Base-by-base conservation (phyloP, 2,113 vertebrate genomes). In the Toxostoma redivivum region DNA sequence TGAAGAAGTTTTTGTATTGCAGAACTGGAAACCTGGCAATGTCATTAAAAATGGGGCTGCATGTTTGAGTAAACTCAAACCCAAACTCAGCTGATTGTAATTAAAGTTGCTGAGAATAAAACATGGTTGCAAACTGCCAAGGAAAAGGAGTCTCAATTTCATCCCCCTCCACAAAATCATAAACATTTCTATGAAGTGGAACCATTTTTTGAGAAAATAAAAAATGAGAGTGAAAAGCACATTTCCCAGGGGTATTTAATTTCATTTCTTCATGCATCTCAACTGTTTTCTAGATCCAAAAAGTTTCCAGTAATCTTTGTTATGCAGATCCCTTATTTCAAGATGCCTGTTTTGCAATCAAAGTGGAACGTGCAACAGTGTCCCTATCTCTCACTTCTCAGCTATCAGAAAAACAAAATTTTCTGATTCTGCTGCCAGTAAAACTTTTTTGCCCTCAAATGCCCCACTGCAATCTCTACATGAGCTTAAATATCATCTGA, bases 71-170 rank as follows among this genome's bases (percentile, higher is more conserved):
- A 84, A 76, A 89, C 48, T 67, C 61, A 92, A 88, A 16, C 28
- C 67, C 67, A 82, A 78, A 86, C 42, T 95, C 95, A 96, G 80
- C 92, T 95, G 94, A 95, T 74, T 92, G 86, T 91, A 94, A 94
- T 96, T 95, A 95, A 37, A 88, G 40, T 61, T 86, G 48, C 60
- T 88, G 90, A 92, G 86, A 93, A 83, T 84, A 95, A 94, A 94
- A 92, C 18, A 7, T 65, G 28, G 13, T 28, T 92, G 80, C 38
- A 88, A 94, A 93, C 45, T 84, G 82, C 86, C 93, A 94, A 88
- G 69, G 45, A 95, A 94, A 93, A 92, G 40, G 60, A 90, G 33
- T 70, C 58, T 92, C 51, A 27, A 27, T 92, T 93, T 87, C 64
- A 83, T 28, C 35, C 17, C 88, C 60, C 33, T 93, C 69, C 88